These are phyloP conservation scores for Meloidogyne chitwoodi DNA, from an alignment of 1,140 invertebrate species.

Conservation along the genomic window DNA sequence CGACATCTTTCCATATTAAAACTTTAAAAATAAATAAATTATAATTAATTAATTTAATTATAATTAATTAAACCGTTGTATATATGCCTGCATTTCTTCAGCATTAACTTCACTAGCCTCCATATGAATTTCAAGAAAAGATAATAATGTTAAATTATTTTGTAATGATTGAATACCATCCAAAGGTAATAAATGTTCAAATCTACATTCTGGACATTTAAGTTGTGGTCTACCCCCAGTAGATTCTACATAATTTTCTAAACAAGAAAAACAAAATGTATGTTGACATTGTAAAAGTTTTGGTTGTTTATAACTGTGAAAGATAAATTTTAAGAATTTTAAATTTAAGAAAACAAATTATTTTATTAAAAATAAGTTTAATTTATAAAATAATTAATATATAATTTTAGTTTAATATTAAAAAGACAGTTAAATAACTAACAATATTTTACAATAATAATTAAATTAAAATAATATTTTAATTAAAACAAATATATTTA, in stretches of 20 bases:
- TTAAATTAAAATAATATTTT: too few relatives aligned
- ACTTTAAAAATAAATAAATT: conserved; percentile 29
- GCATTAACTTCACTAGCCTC: conserved; percentile 85
- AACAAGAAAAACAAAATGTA: conserved; percentile 97
- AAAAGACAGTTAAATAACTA: too few relatives aligned
- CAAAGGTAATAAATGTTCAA: conserved; percentile 68
- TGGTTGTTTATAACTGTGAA: conserved; percentile 71
- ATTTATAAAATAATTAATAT: too few relatives aligned
- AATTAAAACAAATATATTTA: too few relatives aligned
- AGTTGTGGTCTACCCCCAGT: conserved; percentile 81
- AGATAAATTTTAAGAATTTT: too few relatives aligned
- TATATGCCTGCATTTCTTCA: conserved; percentile 61
- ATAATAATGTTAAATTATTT: conserved; percentile 87
- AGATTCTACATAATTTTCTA: conserved; percentile 84
- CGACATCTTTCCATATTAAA: conserved; percentile 59
- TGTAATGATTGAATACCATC: conserved; percentile 87
- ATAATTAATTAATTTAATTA: conserved; percentile 10
- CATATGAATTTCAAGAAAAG: conserved; percentile 88
- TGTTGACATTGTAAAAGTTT: conserved; percentile 98
- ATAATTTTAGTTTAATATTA: too few relatives aligned
- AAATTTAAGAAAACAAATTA: too few relatives aligned
- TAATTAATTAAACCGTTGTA: conserved; percentile 50
- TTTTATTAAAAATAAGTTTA: too few relatives aligned
- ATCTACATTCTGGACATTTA: conserved; percentile 96
- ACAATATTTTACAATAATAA: too few relatives aligned